phyloP scores from a whole-genome alignment of 2,888 invertebrate species.

The Pheosia tremula region DNA sequence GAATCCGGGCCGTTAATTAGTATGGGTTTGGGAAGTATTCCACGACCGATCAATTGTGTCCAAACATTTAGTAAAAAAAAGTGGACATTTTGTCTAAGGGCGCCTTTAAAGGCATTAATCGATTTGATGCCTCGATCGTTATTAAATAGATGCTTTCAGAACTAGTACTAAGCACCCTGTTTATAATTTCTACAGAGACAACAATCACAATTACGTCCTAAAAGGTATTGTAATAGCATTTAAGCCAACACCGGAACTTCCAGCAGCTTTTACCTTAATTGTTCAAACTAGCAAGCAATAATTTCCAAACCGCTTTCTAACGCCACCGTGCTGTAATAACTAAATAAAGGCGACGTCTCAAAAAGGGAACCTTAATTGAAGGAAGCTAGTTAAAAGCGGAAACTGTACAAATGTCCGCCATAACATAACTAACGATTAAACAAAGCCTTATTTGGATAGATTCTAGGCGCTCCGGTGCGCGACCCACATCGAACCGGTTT shows the following conservation, averaged over 20 bases:
- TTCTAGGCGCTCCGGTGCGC: conserved; percentile 5
- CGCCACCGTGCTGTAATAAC: conserved; percentile 1
- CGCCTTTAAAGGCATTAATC: no score
- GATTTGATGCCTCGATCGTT: no score
- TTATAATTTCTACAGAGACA: no score
- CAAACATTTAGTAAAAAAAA: no score
- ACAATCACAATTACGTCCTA: background rate
- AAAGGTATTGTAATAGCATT: background rate
- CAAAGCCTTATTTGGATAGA: conserved; percentile 7
- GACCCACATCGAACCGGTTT: conserved; percentile 28
- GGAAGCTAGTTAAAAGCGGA: conserved; percentile 8
- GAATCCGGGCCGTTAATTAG: no score
- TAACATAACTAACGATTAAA: conserved; percentile 4
- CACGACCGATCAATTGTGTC: no score
- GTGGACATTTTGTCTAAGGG: no score
- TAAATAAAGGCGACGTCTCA: conserved; percentile 1
- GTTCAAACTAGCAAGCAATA: background rate
- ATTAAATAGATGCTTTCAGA: no score
- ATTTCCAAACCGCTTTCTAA: background rate
- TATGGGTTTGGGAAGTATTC: no score
- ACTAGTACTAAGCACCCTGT: no score
- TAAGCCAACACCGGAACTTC: background rate
- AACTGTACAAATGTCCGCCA: conserved; percentile 1
- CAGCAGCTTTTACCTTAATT: background rate
- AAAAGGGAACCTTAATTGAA: conserved; percentile 4